These are phyloP conservation scores for Cryptoprocta ferox DNA, from an alignment of 2,797 vertebrate species.

Conservation along the genomic window DNA sequence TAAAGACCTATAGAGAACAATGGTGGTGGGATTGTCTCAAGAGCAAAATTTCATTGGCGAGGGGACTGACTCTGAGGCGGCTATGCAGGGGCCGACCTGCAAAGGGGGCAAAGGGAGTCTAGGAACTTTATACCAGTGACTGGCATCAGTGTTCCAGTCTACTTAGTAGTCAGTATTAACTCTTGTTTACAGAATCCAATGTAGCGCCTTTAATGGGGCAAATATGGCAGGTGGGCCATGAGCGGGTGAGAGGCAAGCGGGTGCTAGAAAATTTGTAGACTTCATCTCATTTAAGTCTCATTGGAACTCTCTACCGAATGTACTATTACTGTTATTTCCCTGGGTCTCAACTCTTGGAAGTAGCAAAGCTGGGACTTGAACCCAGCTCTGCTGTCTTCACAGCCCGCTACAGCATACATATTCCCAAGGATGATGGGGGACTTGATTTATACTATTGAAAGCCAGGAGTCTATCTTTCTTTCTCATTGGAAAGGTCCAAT, in stretches of 20 bases:
- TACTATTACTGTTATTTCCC: background rate
- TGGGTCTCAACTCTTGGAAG: background rate
- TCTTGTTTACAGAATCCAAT: background rate
- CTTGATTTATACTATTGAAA: background rate
- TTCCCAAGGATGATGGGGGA: background rate
- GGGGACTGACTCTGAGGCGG: background rate
- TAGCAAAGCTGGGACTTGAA: constrained; percentile 3
- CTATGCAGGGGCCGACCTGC: background rate
- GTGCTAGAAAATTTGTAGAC: background rate
- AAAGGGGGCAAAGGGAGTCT: background rate
- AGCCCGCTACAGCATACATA: background rate
- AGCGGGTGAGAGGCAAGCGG: background rate
- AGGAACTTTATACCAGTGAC: background rate
- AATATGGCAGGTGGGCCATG: background rate
- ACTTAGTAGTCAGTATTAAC: background rate
- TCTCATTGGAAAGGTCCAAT: background rate
- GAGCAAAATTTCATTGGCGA: background rate
- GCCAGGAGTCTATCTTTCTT: constrained; percentile 7
- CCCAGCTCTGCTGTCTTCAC: background rate
- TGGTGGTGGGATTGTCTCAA: background rate
- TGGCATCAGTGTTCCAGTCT: background rate
- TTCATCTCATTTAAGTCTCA: background rate
- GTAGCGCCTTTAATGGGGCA: background rate
- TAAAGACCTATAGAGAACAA: background rate
- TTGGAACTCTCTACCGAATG: background rate